phyloP scores from a whole-genome alignment of 2,797 vertebrate species.

The Rhyacichthys aspro region DNA sequence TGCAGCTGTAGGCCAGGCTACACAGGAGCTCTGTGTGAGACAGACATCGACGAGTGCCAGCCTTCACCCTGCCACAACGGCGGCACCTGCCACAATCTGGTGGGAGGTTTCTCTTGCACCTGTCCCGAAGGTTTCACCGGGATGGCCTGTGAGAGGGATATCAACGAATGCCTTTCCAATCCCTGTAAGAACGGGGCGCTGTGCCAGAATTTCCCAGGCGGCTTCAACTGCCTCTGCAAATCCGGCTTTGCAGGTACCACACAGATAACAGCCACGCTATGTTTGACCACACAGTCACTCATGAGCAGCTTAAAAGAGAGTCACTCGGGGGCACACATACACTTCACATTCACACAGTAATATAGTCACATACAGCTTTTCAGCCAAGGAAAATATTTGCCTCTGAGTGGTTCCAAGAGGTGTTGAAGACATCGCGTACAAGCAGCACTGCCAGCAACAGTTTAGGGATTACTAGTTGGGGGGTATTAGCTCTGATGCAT shows the following conservation, averaged over 20 bases:
- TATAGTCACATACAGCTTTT: slow-evolving; percentile 35
- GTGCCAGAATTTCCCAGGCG: slow-evolving; percentile 94
- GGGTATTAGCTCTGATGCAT: slow-evolving; percentile 74
- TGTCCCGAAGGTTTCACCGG: slow-evolving; percentile 95
- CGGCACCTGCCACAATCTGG: slow-evolving; percentile 92
- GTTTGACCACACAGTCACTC: slow-evolving; percentile 32
- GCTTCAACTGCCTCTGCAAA: slow-evolving; percentile 95
- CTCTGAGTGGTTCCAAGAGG: slow-evolving; percentile 70
- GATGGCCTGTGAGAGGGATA: slow-evolving; percentile 94
- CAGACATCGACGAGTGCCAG: slow-evolving; percentile 91
- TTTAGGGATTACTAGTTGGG: slow-evolving; percentile 63
- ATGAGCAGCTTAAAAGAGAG: slow-evolving; percentile 19
- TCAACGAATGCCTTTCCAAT: slow-evolving; percentile 95
- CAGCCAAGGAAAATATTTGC: slow-evolving; percentile 79
- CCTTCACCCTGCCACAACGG: slow-evolving; percentile 93
- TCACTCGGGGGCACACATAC: slow-evolving; percentile 17
- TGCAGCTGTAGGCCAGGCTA: slow-evolving; percentile 94
- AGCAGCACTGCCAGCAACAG: slow-evolving; percentile 64
- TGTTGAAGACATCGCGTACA: slow-evolving; percentile 67
- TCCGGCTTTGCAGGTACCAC: slow-evolving; percentile 93
- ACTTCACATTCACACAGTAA: slow-evolving; percentile 30
- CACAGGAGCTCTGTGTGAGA: slow-evolving; percentile 88
- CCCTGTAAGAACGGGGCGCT: slow-evolving; percentile 90
- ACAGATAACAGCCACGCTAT: slow-evolving; percentile 47
- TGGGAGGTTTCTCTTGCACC: slow-evolving; percentile 95